These are phyloP conservation scores for Andrena bucephala DNA, from an alignment of 2,888 invertebrate species.

Conservation along the genomic window DNA sequence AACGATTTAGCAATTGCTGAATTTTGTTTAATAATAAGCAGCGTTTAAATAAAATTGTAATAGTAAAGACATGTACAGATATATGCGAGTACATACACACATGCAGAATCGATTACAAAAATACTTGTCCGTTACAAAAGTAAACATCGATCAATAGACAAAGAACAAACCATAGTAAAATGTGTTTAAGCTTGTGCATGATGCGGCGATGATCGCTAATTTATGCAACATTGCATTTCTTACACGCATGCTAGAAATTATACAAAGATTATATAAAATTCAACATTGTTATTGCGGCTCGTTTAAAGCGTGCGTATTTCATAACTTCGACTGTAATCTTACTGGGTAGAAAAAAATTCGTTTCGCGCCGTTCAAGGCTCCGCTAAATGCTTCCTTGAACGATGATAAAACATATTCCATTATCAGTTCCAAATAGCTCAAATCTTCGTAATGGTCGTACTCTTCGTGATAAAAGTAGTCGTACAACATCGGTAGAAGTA, in stretches of 20 bases:
- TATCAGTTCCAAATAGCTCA: slow-evolving; percentile 74
- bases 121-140: slow-evolving; percentile 39
- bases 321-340: slow-evolving; percentile 62
- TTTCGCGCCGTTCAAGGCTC: slow-evolving; percentile 70
- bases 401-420: slow-evolving; percentile 78
- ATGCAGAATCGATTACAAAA: slow-evolving; percentile 46
- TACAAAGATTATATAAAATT: slow-evolving; percentile 61
- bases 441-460: slow-evolving; percentile 75
- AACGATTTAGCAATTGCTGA: background rate
- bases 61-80: slow-evolving; percentile 63
- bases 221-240: slow-evolving; percentile 70
- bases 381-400: slow-evolving; percentile 79
- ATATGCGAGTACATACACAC: slow-evolving; percentile 20
- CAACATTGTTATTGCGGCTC: background rate
- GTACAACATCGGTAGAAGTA: slow-evolving; percentile 77
- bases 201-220: slow-evolving; percentile 30
- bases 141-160: slow-evolving; percentile 32
- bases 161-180: slow-evolving; percentile 28
- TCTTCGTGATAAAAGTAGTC: slow-evolving; percentile 78
- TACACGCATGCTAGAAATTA: slow-evolving; percentile 77
- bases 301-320: background rate
- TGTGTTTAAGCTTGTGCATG: slow-evolving; percentile 26
- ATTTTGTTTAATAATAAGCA: background rate
- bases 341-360: slow-evolving; percentile 77
- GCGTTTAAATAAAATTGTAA: slow-evolving; percentile 62